Evolutionary conservation across 2,888 invertebrate genomes (phyloP), one percentile per base, ranked within the genome.

Genomic region (Drosophila hawaiiensis): DNA sequence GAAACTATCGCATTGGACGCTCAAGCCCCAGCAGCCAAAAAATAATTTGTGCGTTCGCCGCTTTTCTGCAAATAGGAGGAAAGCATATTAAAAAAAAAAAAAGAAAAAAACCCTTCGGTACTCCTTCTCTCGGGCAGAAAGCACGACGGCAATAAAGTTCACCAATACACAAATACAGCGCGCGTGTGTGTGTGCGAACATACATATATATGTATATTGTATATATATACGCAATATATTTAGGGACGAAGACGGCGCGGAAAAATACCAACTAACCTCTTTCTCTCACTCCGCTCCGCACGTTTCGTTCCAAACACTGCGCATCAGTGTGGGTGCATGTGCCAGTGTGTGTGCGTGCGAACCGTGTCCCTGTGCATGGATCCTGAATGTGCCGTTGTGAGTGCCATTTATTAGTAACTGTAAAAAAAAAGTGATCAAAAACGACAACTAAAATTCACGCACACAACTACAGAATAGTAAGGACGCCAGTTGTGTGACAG

Each of bases 201-300:
- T 69, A 61, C 55, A 65, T 65, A 58, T 60, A 72, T 76, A 61
- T 70, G 65, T 54, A 67, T 62, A 61, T 39, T 39, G 59, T 78
- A 79, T 66, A 82, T 76, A 62, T 74, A 68, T 59, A 64, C 69
- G 74, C 67, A 83, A 81, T 78, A 83, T 80, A 81, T 83, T 80
- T 83, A 86, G 88, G 85, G 85, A 86, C 83, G 67, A 78, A 64
- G 58, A 79, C 82, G 80, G 80, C 85, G 88, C 86, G 86, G 83
- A 88, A 86, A 85, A 88, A 75, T 83, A 86, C 84, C 81, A 80
- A 84, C 77, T 88, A 83, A 87, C 81, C 84, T 87, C 84, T 84
- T 73, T 43, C 14, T 25, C 43, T 43, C 22, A 16, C 47, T 25
- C 14, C 61, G 47, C 80, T 76, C 70, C 67, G 61, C 80, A 80